Evolutionary conservation across 2,888 invertebrate species (phyloP), one percentile per base, ranked within the genome.

Genomic region (Latheticus oryzae): DNA sequence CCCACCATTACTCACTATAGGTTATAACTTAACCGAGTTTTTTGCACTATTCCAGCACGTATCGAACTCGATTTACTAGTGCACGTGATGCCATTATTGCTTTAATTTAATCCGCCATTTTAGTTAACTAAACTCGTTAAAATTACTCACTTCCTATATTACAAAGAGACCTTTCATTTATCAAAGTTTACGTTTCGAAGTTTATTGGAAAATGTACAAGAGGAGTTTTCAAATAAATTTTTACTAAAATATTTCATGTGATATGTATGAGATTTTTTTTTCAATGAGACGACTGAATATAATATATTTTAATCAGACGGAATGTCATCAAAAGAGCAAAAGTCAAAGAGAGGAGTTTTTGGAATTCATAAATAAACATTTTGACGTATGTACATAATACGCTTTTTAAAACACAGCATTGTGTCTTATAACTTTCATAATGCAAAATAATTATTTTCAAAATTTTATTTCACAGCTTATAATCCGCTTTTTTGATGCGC

Each of bases 271-370:
- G 3, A 15, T 24, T 30, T 13, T 40, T 45, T 45, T 45, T 26
- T 47, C 33, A 47, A 47, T 47, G 33, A n/a, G n/a, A 47, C 35
- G 47, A 47, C 47, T 47, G 47, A 23, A 24, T 21, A 35, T 45
- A 45, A 45, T 47, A 47, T 47, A 47, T 47, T 47, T 47, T 47
- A 47, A 47, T 47, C 47, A 47, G 35, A 24, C 35, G 11, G 11
- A 33, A 33, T 47, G 28, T 28, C 28, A 12, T 28, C 9, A 28
- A 28, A 9, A 28, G 21, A 5, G 21, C 21, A 19, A 9, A 28
- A 28, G 28, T 28, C 11, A 8, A n/a, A n/a, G n/a, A n/a, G n/a
- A n/a, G n/a, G n/a, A n/a, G n/a, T n/a, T n/a, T n/a, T n/a, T n/a
- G n/a, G n/a, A n/a, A n/a, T n/a, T n/a, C n/a, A n/a, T n/a, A n/a